Percentiles rank a stretch among this genome's conserved stretches.
These are phyloP conservation scores for Dolichotis patagonum DNA, from an alignment of 2,113 vertebrate species.

Conservation along the genomic window DNA sequence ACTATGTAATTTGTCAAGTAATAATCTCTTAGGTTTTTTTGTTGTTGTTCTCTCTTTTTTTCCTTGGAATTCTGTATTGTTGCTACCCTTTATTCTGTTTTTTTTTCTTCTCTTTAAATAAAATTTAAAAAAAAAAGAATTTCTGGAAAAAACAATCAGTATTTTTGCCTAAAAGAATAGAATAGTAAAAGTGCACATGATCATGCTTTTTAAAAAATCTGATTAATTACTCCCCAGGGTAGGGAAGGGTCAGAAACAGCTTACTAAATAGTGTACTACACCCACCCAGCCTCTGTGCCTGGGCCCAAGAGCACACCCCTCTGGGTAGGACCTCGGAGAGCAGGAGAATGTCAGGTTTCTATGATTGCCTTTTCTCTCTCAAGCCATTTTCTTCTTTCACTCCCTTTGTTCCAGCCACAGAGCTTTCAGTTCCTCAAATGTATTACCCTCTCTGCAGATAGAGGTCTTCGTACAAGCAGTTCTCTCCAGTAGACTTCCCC, in stretches of 20 bases:
- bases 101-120: no score
- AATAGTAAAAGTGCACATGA: slow-evolving; percentile 46
- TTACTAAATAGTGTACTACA: background rate
- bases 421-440: background rate
- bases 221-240: slow-evolving; percentile 62
- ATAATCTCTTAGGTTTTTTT: no score
- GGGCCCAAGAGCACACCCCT: background rate
- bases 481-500: background rate
- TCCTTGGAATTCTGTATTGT: no score
- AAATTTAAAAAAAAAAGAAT: no score
- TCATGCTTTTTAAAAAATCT: slow-evolving; percentile 53
- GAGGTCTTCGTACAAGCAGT: background rate
- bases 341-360: background rate
- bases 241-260: slow-evolving; percentile 46
- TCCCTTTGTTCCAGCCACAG: background rate
- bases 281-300: background rate
- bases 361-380: background rate
- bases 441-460: background rate
- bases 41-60: no score
- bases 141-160: slow-evolving; percentile 6
- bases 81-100: no score
- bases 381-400: background rate
- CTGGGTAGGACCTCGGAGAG: background rate
- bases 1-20: no score
- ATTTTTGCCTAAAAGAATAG: slow-evolving; percentile 71